These are phyloP conservation scores for Operophtera brumata DNA, from an alignment of 2,888 invertebrate genomes.

Conservation along the genomic window DNA sequence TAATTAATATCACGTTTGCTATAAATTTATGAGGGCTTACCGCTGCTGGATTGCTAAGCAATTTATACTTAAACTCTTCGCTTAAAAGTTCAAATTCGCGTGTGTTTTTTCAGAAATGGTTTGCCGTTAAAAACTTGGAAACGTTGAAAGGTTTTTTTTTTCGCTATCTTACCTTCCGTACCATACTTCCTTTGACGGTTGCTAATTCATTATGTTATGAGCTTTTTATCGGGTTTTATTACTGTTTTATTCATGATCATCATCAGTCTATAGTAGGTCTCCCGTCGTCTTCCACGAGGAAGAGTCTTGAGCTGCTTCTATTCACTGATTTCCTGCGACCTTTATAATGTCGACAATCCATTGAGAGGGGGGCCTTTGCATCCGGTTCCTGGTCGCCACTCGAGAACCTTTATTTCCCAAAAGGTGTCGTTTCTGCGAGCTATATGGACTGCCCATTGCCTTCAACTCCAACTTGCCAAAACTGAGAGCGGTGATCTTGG, in stretches of 20 bases:
- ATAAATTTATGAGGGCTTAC: constrained; percentile 35
- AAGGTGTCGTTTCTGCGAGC: too few species aligned
- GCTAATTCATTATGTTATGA: constrained; percentile 8
- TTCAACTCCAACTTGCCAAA: too few species aligned
- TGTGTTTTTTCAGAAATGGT: not conserved
- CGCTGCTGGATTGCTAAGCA: constrained; percentile 5
- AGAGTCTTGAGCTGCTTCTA: too few species aligned
- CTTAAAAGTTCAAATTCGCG: constrained; percentile 1
- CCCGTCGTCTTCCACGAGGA: too few species aligned
- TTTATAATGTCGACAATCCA: too few species aligned
- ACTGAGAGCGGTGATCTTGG: too few species aligned
- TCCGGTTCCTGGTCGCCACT: too few species aligned
- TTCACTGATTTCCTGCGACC: too few species aligned
- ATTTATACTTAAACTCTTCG: constrained; percentile 17
- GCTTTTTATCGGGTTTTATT: constrained; percentile 13
- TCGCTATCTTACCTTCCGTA: constrained; percentile 13
- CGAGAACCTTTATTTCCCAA: too few species aligned
- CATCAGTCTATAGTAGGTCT: too few species aligned
- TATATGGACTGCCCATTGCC: too few species aligned
- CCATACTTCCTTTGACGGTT: constrained; percentile 10
- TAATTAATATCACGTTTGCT: constrained; percentile 76
- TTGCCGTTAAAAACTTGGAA: constrained; percentile 10
- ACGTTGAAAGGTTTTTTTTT: constrained; percentile 13
- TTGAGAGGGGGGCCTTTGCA: too few species aligned
- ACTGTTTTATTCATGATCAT: constrained; percentile 1